A percentile compares a stretch with the other conserved stretches of the same genome.
Conservation (phyloP, 2,888 invertebrate species). For the Hydropsyche betteni region DNA sequence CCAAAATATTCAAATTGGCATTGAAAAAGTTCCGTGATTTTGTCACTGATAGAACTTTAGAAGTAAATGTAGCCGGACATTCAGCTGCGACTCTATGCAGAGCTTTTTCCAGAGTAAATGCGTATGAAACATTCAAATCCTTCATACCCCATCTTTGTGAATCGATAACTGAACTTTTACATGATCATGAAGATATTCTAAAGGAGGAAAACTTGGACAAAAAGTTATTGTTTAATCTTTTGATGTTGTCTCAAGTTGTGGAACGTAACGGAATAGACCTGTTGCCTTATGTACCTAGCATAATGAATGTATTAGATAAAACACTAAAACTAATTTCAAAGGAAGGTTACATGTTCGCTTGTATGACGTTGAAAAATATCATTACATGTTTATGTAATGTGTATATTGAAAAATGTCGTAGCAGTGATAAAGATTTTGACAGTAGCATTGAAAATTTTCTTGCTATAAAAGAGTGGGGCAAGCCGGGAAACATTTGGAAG, state of each 20-base stretch:
- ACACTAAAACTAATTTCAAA: constrained; percentile 75
- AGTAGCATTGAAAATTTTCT: constrained; percentile 74
- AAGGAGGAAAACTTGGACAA: constrained; percentile 82
- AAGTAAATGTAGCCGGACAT: constrained; percentile 84
- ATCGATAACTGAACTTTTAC: constrained; percentile 69
- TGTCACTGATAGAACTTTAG: constrained; percentile 78
- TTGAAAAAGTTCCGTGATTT: constrained; percentile 80
- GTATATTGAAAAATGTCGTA: constrained; percentile 71
- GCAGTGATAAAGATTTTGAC: constrained; percentile 69
- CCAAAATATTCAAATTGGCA: constrained; percentile 70
- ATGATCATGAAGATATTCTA: constrained; percentile 72
- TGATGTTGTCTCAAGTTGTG: constrained; percentile 76
- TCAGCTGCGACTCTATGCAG: constrained; percentile 79
- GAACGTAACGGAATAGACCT: constrained; percentile 73
- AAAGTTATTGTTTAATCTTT: constrained; percentile 79
- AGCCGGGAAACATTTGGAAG: constrained; percentile 71
- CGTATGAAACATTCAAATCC: constrained; percentile 74
- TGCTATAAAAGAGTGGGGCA: constrained; percentile 85
- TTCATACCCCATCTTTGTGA: constrained; percentile 79
- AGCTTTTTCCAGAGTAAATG: constrained; percentile 72
- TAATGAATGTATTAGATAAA: constrained; percentile 74
- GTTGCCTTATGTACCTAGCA: constrained; percentile 70
- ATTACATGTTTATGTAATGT: constrained; percentile 70
- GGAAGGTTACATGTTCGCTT: constrained; percentile 72
- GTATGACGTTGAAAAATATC: constrained; percentile 69